Conservation (phyloP, 2,113 vertebrate genomes). For the Crotalus tigris region DNA sequence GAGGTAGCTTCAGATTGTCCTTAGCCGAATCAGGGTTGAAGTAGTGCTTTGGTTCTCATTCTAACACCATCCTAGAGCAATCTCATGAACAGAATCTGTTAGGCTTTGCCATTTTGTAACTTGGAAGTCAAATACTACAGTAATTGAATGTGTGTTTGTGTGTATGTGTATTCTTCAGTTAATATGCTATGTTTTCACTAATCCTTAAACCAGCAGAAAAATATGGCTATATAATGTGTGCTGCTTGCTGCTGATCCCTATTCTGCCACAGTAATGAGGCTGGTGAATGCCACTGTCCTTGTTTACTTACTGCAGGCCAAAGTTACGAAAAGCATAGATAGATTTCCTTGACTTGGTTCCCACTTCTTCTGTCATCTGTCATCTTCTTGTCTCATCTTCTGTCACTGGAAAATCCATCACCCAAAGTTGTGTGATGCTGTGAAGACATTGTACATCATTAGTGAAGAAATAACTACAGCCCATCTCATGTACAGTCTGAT, state of each 20-base stretch:
- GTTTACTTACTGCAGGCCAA: neutral
- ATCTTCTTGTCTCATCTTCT: neutral
- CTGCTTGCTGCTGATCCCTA: neutral
- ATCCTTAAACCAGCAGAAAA: neutral
- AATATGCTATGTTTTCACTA: neutral
- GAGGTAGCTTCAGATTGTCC: neutral
- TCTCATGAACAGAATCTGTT: neutral
- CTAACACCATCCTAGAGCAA: neutral
- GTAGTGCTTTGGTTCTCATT: neutral
- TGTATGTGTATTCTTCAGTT: neutral
- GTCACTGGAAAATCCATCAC: neutral
- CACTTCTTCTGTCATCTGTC: neutral
- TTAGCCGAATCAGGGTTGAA: neutral
- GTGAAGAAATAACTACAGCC: neutral
- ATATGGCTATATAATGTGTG: neutral
- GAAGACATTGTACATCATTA: neutral
- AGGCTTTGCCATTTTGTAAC: neutral
- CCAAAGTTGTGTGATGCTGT: neutral
- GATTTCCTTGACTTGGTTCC: neutral
- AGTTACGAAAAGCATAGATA: neutral
- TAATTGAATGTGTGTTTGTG: neutral
- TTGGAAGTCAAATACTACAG: neutral
- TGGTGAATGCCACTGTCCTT: neutral
- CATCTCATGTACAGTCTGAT: neutral
- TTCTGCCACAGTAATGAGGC: neutral